These are phyloP conservation scores for Fukomys damarensis DNA, from an alignment of 2,113 vertebrate species.

Conservation along the genomic window DNA sequence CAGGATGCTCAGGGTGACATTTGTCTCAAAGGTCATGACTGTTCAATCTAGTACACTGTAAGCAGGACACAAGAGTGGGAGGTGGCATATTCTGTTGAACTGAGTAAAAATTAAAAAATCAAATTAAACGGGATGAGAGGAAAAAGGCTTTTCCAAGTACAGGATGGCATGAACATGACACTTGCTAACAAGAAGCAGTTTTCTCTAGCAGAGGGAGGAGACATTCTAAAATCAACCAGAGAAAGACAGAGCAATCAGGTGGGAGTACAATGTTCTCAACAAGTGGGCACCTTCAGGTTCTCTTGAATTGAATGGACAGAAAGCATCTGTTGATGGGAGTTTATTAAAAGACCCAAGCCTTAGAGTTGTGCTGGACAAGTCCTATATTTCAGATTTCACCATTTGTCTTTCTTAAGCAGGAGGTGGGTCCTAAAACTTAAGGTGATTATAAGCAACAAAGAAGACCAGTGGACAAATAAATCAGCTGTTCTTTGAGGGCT, in stretches of 20 bases:
- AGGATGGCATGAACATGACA: conserved; percentile 26
- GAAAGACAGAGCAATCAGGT: conserved; percentile 71
- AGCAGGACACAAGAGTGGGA: background rate
- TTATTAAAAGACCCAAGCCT: conserved; percentile 67
- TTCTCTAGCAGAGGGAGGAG: conserved; percentile 52
- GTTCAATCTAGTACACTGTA: background rate
- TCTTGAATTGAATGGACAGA: conserved; percentile 75
- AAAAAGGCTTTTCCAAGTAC: background rate
- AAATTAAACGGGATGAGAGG: background rate
- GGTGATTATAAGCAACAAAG: background rate
- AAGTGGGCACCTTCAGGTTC: conserved; percentile 43
- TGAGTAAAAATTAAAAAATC: background rate
- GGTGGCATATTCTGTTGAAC: background rate
- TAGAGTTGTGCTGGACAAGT: conserved; percentile 48
- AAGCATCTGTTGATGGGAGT: conserved; percentile 47
- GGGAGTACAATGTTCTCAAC: conserved; percentile 58
- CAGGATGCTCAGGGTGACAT: background rate
- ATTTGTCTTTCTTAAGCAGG: background rate
- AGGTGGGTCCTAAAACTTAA: background rate
- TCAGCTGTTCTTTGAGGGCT: background rate
- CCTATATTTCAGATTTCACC: conserved; percentile 67
- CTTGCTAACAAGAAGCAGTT: conserved; percentile 50
- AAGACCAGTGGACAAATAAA: background rate
- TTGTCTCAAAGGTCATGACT: background rate
- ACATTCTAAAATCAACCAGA: conserved; percentile 70